A percentile compares a stretch with the other conserved stretches of the same genome.
These are phyloP conservation scores for Carlito syrichta DNA, from an alignment of 2,113 vertebrate genomes.

Conservation along the genomic window DNA sequence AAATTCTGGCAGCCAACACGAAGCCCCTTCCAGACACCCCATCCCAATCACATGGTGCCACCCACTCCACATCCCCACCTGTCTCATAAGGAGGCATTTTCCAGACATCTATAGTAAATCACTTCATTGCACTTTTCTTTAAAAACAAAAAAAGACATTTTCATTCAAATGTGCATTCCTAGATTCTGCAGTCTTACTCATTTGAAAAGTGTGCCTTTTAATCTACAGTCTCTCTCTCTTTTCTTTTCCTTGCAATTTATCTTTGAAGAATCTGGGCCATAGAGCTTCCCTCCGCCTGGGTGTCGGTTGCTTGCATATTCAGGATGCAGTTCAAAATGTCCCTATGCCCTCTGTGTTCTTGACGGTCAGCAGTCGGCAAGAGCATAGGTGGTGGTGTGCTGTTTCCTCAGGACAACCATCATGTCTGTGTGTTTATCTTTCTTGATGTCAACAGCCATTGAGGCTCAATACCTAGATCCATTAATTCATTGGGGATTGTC, in stretches of 20 bases:
- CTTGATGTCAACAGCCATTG: neutral
- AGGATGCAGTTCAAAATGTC: neutral
- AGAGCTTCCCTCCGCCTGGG: neutral
- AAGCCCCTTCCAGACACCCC: neutral
- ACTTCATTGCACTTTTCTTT: neutral
- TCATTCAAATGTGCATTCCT: neutral
- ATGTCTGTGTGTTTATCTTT: neutral
- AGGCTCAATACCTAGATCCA: neutral
- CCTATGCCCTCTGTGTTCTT: neutral
- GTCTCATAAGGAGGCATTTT: neutral
- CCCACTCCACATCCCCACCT: too few species aligned
- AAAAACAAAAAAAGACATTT: neutral
- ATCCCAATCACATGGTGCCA: neutral
- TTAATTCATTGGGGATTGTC: neutral
- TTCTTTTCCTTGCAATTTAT: neutral
- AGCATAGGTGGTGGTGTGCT: neutral
- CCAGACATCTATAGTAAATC: neutral
- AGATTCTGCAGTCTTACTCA: neutral
- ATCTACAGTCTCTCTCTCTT: neutral
- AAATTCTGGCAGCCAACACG: neutral
- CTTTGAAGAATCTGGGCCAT: neutral
- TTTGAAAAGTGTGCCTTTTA: neutral
- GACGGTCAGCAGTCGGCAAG: neutral
- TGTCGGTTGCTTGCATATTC: neutral
- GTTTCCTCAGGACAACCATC: neutral